These are phyloP conservation scores for Erynnis tages DNA, from an alignment of 2,888 invertebrate species.

Conservation along the genomic window DNA sequence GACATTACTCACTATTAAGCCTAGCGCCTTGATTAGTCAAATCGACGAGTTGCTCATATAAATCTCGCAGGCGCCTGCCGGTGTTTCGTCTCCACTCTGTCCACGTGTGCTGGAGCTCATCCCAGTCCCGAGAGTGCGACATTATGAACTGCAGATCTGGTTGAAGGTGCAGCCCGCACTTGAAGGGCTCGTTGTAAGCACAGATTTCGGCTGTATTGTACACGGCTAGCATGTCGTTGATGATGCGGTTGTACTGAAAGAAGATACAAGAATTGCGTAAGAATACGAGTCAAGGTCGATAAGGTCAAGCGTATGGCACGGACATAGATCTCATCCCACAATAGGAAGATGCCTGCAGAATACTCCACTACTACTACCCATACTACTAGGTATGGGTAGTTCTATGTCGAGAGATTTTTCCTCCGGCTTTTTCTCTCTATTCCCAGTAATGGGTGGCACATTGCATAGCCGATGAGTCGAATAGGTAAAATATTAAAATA, in stretches of 20 bases:
- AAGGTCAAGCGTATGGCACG: too few relatives aligned
- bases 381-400: too few relatives aligned
- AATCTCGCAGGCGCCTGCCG: conserved; percentile 88
- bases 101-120: conserved; percentile 94
- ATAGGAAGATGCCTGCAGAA: too few relatives aligned
- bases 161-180: conserved; percentile 90
- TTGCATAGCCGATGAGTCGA: too few relatives aligned
- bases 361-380: too few relatives aligned
- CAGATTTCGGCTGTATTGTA: conserved; percentile 93
- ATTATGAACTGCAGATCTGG: conserved; percentile 89
- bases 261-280: too few relatives aligned
- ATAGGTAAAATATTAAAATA: too few relatives aligned
- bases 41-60: conserved; percentile 90
- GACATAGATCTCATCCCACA: too few relatives aligned
- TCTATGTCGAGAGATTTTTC: too few relatives aligned
- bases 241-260: conserved; percentile 90
- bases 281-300: too few relatives aligned
- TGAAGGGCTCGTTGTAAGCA: conserved; percentile 91
- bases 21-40: conserved; percentile 90
- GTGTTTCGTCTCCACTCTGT: conserved; percentile 94
- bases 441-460: too few relatives aligned
- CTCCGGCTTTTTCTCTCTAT: too few relatives aligned
- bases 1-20: conserved; percentile 91
- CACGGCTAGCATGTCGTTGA: conserved; percentile 93
- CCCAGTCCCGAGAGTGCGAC: conserved; percentile 90